A percentile compares a stretch with the other conserved stretches of the same genome.
Conservation (phyloP, 2,113 vertebrate species). For the Gavialis gangeticus region DNA sequence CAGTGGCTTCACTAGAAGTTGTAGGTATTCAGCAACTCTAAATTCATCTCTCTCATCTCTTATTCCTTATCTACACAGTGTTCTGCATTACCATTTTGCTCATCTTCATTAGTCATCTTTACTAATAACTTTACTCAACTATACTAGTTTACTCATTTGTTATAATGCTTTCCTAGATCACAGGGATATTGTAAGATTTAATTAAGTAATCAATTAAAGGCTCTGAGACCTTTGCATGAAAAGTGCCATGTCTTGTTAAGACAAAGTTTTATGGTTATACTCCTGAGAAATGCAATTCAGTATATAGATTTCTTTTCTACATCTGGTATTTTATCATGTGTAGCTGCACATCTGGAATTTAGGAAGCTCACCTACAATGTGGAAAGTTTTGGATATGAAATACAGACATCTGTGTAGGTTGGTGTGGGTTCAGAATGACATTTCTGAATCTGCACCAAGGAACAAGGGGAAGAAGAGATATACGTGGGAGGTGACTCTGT, state of each 20-base stretch:
- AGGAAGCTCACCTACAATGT: fast-evolving
- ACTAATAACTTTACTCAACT: slow-evolving; percentile 62
- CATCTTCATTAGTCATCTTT: slow-evolving; percentile 63
- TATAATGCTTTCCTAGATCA: slow-evolving; percentile 54
- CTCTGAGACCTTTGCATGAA: slow-evolving; percentile 44
- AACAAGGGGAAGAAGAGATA: neutral
- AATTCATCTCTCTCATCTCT: slow-evolving; percentile 13
- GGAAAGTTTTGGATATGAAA: neutral
- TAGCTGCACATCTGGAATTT: neutral
- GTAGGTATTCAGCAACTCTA: slow-evolving; percentile 47
- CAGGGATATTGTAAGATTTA: slow-evolving; percentile 40
- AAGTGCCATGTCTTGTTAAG: neutral
- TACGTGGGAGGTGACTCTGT: neutral
- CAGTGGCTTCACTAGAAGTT: neutral
- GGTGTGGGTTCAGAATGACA: neutral
- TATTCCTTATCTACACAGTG: slow-evolving; percentile 8
- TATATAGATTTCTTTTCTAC: neutral
- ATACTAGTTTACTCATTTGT: slow-evolving; percentile 48
- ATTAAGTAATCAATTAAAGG: slow-evolving; percentile 17
- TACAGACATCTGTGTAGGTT: neutral
- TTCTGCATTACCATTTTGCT: slow-evolving; percentile 44
- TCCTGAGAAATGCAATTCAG: neutral
- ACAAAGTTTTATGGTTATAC: slow-evolving; percentile 2
- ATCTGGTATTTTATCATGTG: neutral
- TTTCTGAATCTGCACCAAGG: too few relatives aligned